These are phyloP conservation scores for Timema podura DNA, from an alignment of 2,888 invertebrate genomes.

Conservation along the genomic window DNA sequence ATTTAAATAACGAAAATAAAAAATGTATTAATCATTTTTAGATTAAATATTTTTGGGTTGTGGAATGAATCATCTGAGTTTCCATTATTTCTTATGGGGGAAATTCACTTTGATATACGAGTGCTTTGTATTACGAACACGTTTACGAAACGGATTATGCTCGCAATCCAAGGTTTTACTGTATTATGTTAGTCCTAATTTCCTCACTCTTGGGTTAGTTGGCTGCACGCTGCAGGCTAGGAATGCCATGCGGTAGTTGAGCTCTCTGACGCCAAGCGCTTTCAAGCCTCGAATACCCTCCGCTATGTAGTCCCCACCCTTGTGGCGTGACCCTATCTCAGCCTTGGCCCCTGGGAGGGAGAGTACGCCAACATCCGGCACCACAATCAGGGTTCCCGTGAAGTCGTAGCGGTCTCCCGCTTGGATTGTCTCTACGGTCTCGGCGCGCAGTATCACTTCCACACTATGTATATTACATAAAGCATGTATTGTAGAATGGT, in stretches of 20 bases:
- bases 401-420: slow-evolving; percentile 85
- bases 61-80: too few species aligned
- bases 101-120: too few species aligned
- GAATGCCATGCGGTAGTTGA: slow-evolving; percentile 87
- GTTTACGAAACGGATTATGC: too few species aligned
- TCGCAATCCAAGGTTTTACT: too few species aligned
- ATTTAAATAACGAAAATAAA: too few species aligned
- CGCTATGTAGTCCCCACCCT: slow-evolving; percentile 66
- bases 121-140: too few species aligned
- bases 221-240: slow-evolving; percentile 88
- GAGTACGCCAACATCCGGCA: slow-evolving; percentile 90
- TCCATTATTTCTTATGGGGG: too few species aligned
- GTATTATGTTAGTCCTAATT: too few species aligned
- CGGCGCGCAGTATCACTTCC: slow-evolving; percentile 90
- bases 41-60: too few species aligned
- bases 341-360: slow-evolving; percentile 82
- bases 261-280: slow-evolving; percentile 79
- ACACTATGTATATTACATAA: slow-evolving; percentile 49
- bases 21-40: too few species aligned
- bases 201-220: slow-evolving; percentile 66
- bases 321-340: slow-evolving; percentile 72
- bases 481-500: neutral
- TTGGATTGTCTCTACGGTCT: slow-evolving; percentile 94
- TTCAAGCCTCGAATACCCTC: slow-evolving; percentile 87
- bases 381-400: slow-evolving; percentile 92